Evolutionary conservation across 1,140 invertebrate species (phyloP).

Genomic region (Bombus huntii): DNA sequence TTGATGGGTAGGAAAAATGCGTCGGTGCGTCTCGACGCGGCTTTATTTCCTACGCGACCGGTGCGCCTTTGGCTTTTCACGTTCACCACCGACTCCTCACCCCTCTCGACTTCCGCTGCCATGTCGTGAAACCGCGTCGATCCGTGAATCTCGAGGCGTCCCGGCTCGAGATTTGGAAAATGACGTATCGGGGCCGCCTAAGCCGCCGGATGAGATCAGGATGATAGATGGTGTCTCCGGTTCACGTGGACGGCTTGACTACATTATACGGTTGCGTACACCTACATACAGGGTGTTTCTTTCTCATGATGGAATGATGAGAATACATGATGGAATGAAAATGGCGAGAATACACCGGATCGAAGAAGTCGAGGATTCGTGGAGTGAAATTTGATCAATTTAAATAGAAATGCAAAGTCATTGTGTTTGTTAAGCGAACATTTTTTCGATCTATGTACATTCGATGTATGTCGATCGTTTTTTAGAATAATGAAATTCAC

Average conservation of each 20-base stretch:
- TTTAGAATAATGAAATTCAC: neutral
- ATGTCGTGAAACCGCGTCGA: slow-evolving; percentile 40
- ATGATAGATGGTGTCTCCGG: slow-evolving; percentile 69
- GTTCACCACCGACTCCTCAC: neutral
- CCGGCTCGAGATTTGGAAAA: slow-evolving; percentile 65
- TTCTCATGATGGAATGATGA: neutral
- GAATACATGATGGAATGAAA: neutral
- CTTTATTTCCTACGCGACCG: slow-evolving; percentile 8
- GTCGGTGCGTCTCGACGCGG: slow-evolving; percentile 34
- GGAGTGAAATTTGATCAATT: neutral
- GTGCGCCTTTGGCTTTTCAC: neutral
- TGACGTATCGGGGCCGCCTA: slow-evolving; percentile 67
- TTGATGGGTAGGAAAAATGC: slow-evolving; percentile 22
- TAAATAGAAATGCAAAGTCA: neutral
- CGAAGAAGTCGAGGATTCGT: neutral
- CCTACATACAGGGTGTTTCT: neutral
- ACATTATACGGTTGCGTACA: slow-evolving; percentile 54
- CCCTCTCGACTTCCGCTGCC: neutral
- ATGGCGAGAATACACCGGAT: neutral
- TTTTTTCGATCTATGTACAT: neutral
- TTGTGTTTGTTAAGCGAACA: neutral
- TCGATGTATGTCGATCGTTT: neutral
- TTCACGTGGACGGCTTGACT: slow-evolving; percentile 56
- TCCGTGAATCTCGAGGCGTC: slow-evolving; percentile 57
- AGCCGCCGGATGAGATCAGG: slow-evolving; percentile 65